Evolutionary conservation across 2,797 vertebrate genomes (phyloP).

Genomic region (Pristis pectinata): DNA sequence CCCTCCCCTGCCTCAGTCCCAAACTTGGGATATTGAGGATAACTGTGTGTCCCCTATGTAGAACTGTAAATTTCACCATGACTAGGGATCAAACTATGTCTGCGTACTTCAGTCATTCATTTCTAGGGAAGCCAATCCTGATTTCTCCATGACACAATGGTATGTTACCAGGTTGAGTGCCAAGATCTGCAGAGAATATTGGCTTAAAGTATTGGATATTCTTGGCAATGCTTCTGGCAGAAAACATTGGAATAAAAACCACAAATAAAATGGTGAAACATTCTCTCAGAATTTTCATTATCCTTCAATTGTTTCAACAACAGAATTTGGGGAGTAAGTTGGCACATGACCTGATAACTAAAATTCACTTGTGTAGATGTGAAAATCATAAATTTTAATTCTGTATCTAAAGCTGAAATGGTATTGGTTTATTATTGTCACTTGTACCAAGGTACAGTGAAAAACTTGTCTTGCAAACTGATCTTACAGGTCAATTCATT

Average conservation of each 20-base stretch:
- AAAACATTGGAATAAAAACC: constrained; percentile 14
- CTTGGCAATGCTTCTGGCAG: neutral
- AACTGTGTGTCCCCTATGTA: neutral
- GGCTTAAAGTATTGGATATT: neutral
- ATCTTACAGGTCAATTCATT: no score
- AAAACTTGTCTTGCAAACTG: no score
- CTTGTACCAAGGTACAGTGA: no score
- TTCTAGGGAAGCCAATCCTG: neutral
- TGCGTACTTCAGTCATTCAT: neutral
- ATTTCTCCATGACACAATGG: neutral
- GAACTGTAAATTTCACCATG: neutral
- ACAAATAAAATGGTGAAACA: neutral
- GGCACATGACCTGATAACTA: neutral
- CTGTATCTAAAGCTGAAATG: neutral
- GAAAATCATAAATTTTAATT: neutral
- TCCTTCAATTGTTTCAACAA: neutral
- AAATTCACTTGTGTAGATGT: neutral
- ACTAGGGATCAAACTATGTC: neutral
- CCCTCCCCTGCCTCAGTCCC: neutral
- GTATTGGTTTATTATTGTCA: no score
- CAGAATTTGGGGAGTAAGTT: neutral
- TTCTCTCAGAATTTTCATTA: neutral
- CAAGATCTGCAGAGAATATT: neutral
- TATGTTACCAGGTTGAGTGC: neutral
- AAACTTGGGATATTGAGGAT: neutral